phyloP scores from a whole-genome alignment of 2,113 vertebrate genomes.

The Anser cygnoides region DNA sequence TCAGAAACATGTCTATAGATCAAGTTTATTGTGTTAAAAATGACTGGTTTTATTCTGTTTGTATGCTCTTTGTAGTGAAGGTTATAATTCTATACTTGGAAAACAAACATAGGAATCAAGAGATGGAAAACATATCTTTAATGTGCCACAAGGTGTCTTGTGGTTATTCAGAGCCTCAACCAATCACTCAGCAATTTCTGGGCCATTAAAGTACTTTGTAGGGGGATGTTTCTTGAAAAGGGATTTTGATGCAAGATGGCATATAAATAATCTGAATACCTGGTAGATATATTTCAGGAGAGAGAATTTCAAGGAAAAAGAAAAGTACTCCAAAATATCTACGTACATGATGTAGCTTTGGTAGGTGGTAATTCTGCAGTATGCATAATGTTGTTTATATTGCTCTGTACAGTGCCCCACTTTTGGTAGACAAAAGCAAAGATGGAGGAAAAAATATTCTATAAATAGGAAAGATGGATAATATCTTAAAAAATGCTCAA shows the following conservation, averaged over 20 bases:
- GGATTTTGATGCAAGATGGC: not conserved
- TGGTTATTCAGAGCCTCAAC: not conserved
- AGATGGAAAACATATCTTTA: not conserved
- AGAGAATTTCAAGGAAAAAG: not conserved
- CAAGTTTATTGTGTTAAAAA: constrained; percentile 31
- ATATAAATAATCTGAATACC: not conserved
- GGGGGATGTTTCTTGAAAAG: not conserved
- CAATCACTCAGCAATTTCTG: not conserved
- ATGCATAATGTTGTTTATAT: not conserved
- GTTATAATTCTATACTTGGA: not conserved
- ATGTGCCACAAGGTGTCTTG: not conserved
- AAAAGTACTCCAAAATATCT: not conserved
- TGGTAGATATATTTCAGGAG: not conserved
- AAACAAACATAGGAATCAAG: not conserved
- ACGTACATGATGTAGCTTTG: not conserved
- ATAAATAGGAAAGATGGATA: not conserved
- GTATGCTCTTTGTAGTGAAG: not conserved
- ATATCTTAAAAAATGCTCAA: not conserved
- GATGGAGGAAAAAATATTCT: not conserved
- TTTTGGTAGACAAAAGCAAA: not conserved
- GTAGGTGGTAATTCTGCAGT: not conserved
- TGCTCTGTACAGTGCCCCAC: not conserved
- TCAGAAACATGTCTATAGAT: not conserved
- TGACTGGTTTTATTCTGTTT: constrained; percentile 7
- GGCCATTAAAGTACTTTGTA: not conserved